Evolutionary conservation across 30 jellyfish, hydroid and myxozoan genomes (phyloP), one percentile per base, ranked within the genome.

Genomic region (Nemopilema nomurai): DNA sequence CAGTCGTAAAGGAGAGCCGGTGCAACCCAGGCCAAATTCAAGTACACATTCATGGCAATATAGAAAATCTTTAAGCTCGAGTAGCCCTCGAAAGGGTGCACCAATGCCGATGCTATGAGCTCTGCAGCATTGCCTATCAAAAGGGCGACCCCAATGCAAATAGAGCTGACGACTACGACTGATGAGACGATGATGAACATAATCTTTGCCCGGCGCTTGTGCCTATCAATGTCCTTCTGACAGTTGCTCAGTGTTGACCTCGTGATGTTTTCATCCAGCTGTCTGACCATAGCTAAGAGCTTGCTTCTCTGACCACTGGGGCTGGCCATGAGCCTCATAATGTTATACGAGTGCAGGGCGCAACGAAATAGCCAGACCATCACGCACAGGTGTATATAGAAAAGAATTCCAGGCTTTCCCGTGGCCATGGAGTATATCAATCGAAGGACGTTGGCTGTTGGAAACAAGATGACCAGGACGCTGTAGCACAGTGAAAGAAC

Each of bases 311-410:
- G 50, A 26, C 62, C 77, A 22, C 57, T 57, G 16, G 78, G 3
- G 31, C 26, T 22, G 66, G 83, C n/a, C 13, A 49, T 22, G 27
- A 83, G 25, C 16, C 41, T 28, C 69, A 74, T 29, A 22, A 71
- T 7, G 30, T 70, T 51, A 0, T 52, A 9, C 16, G 85, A 33
- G 23, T 29, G 73, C 49, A 66, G 51, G 24, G 49, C n/a, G 25
- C 86, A 70, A 32, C 91, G 91, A 0, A 29, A 18, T 65, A 49
- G 28, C 91, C 91, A 83, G 24, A 83, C 87, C 8, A 62, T 0
- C 0, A 77, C 21, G 31, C 75, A 50, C 28, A 77, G 41, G 18
- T 77, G 68, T 66, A 77, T 50, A 24, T 62, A 77, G 21, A 77
- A 49, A 9, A 28, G 16, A 29, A 57, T 52, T 1, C 49, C 50